Percentiles rank a stretch among this genome's conserved stretches.
phyloP scores from a whole-genome alignment of 2,113 vertebrate species.

The Burhinus oedicnemus region DNA sequence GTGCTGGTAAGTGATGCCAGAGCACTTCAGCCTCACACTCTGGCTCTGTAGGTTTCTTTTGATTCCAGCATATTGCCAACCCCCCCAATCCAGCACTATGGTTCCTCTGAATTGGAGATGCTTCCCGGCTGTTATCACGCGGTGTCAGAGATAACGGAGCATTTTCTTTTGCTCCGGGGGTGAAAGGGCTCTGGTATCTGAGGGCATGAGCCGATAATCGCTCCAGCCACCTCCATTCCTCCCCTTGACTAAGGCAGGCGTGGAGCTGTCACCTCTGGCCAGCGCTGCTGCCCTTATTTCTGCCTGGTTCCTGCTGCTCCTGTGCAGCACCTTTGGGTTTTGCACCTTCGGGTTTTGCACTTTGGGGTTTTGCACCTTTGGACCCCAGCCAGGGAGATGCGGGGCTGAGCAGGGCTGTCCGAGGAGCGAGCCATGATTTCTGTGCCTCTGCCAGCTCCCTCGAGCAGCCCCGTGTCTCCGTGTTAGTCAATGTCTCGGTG shows the following conservation, averaged over 20 bases:
- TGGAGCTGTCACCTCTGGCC: background rate
- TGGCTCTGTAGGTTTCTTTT: background rate
- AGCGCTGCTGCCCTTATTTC: background rate
- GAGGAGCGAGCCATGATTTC: background rate
- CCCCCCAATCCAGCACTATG: background rate
- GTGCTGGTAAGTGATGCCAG: background rate
- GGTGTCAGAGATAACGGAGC: background rate
- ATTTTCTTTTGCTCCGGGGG: background rate
- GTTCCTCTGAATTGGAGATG: background rate
- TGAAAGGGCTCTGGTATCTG: background rate
- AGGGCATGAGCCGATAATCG: background rate
- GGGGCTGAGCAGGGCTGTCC: background rate
- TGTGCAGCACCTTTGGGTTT: background rate
- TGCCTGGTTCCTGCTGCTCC: background rate
- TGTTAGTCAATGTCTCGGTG: background rate
- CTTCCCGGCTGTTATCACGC: background rate
- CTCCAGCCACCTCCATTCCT: background rate
- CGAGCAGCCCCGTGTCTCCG: background rate
- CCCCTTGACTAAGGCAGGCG: rapidly evolving
- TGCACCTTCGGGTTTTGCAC: background rate
- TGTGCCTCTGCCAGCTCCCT: background rate
- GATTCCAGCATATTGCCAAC: background rate
- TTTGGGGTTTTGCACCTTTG: background rate
- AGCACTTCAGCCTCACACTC: background rate
- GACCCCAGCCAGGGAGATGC: background rate